phyloP scores from a whole-genome alignment of 2,797 vertebrate species.

The Graptemys geographica region DNA sequence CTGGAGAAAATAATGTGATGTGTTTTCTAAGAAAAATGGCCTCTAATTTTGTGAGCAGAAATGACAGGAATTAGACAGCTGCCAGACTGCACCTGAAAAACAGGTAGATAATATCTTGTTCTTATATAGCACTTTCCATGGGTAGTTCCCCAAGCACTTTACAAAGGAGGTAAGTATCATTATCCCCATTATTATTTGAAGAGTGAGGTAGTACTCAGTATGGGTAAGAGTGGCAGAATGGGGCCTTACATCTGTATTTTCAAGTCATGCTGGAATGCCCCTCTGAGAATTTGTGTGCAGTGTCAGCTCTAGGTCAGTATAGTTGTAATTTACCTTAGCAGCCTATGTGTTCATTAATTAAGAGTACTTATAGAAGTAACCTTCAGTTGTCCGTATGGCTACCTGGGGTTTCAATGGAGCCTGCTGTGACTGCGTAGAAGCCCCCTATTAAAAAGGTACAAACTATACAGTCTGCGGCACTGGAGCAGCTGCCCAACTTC shows the following conservation, averaged over 20 bases:
- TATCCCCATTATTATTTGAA: not conserved
- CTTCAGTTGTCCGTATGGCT: not conserved
- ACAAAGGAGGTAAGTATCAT: not conserved
- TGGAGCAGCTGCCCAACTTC: not conserved
- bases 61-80: not conserved
- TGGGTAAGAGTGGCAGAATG: not conserved
- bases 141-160: not conserved
- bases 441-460: not conserved
- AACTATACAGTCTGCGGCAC: not conserved
- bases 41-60: not conserved
- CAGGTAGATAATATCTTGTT: not conserved
- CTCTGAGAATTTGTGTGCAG: not conserved
- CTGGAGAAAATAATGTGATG: not conserved
- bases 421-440: not conserved
- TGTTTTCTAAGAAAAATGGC: not conserved
- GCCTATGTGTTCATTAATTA: rapidly evolving
- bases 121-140: not conserved
- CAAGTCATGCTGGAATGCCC: not conserved
- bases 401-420: not conserved
- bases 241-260: not conserved
- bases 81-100: not conserved
- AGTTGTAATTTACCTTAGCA: not conserved
- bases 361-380: not conserved
- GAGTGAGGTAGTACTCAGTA: not conserved
- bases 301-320: not conserved